Base-by-base conservation (phyloP, 2,797 vertebrate species). In the Thalassophryne amazonica region DNA sequence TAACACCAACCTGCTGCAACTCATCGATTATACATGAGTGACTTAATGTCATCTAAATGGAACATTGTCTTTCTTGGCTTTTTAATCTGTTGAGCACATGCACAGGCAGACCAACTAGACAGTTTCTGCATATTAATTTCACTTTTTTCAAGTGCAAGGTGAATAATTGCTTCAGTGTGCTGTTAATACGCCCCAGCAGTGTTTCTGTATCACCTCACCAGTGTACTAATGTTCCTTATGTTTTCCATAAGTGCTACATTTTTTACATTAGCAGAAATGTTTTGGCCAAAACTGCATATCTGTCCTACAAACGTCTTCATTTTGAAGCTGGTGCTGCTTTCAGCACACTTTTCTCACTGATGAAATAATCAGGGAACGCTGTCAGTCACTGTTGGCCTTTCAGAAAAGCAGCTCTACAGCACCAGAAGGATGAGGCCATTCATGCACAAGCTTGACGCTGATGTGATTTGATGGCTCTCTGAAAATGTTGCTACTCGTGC, bases 11-110 rank as follows among this genome's bases (percentile, higher is more conserved):
- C 36, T 42, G 45, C 46, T 48, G 50, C 45, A 60, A 55, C 70
- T 80, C 68, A 74, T 83, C 64, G 71, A 73, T 78, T 73, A 86
- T 72, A 72, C 73, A 85, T 76, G 69, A 80, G 54, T 53, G 72
- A 51, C 70, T 61, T 60, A 67, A 53, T 62, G 69, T 61, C 29
- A 57, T 61, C 49, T 75, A 67, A 70, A 53, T 60, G 32, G 66
- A 77, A 61, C 67, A 66, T 70, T 68, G 45, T 65, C 67, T 72
- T 71, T 52, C 54, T 48, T 39, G 46, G 55, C 66, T 77, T 38
- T 37, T 81, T 78, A 73, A 75, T 78, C 80, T 48, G 71, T 73
- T 82, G 76, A 76, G 59, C 16, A 4, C 75, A 50, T 20, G 60
- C 51, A 43, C 24, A 18, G 60, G 38, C 40, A 49, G 56, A 56